Evolutionary conservation across 2,113 vertebrate genomes (phyloP), one percentile per base, ranked within the genome.

Genomic region (Syngnathus floridae): DNA sequence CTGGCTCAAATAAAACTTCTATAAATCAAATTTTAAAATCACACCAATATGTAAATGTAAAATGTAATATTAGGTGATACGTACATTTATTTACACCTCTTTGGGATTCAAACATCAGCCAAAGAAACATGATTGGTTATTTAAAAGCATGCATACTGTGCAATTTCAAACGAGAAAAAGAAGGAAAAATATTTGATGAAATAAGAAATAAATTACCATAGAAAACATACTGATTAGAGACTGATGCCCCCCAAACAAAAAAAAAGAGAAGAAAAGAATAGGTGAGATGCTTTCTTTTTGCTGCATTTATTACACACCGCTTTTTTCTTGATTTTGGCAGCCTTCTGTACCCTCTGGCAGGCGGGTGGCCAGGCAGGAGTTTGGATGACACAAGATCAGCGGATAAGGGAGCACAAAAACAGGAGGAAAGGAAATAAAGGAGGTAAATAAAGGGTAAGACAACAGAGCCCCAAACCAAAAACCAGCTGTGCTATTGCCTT

Each of bases 291-390:
- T 76, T 82, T 86, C 66, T 78, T 85, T 65, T 79, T 51, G 71
- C 72, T 77, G 69, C 70, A 67, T 80, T 83, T 90, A 88, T 91
- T 93, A 98, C 95, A 94, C 94, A 99, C 96, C 96, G 91, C 94
- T 94, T 98, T 98, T 90, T 96, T 99, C 96, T 99, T 99, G 95
- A 96, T 96, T 93, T 98, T 99, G 91, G 96, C 94, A 89, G 95
- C 95, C 91, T 99, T 99, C 87, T 99, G 97, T 91, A 98, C 95
- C 94, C 95, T 97, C 97, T 99, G 94, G 86, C 84, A 85, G 75
- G 79, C 65, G 59, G 71, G 74, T 55, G 73, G 76, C 73, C 54
- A 67, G 78, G 82, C 75, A 74, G 87, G 73, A 66, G 82, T 79
- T 85, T 78, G 82, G 83, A 82, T 70, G 19, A 81, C 82, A 91